Evolutionary conservation across 2,113 vertebrate genomes (phyloP).

Genomic region (Siphamia tubifer): DNA sequence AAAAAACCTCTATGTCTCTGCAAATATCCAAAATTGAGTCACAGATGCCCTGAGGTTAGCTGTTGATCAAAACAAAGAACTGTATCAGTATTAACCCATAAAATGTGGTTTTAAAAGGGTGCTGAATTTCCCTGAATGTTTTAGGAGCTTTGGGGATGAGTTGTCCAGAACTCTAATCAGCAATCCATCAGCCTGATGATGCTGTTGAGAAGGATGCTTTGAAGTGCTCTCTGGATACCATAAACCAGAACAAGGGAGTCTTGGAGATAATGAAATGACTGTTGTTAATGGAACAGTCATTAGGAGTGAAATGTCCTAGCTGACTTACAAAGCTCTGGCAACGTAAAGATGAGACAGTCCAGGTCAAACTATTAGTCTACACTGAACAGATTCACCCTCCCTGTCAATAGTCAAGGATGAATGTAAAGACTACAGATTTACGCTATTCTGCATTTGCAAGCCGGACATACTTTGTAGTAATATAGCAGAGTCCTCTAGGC

Average conservation of each 20-base stretch:
- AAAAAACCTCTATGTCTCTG: conserved; percentile 14
- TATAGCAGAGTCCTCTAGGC: neutral
- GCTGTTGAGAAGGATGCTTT: conserved; percentile 39
- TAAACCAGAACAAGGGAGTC: conserved; percentile 39
- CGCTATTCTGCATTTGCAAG: neutral
- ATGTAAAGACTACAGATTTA: neutral
- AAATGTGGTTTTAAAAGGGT: neutral
- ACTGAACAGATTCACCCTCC: neutral
- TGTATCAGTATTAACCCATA: neutral
- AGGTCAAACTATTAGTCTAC: conserved; percentile 25
- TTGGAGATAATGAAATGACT: conserved; percentile 61
- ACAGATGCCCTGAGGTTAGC: neutral
- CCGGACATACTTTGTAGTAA: neutral
- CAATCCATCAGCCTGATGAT: conserved; percentile 37
- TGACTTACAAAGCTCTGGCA: conserved; percentile 32
- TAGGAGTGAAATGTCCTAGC: conserved; percentile 40
- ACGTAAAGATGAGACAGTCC: conserved; percentile 24
- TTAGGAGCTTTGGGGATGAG: neutral
- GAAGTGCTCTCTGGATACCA: conserved; percentile 45
- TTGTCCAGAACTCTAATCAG: conserved; percentile 41
- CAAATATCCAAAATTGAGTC: conserved; percentile 2
- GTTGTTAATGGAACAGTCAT: conserved; percentile 50
- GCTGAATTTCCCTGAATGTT: conserved; percentile 10
- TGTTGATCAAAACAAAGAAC: neutral
- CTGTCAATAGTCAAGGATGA: neutral